phyloP scores from a whole-genome alignment of 2,797 vertebrate species.

The Chaetophractus vellerosus region DNA sequence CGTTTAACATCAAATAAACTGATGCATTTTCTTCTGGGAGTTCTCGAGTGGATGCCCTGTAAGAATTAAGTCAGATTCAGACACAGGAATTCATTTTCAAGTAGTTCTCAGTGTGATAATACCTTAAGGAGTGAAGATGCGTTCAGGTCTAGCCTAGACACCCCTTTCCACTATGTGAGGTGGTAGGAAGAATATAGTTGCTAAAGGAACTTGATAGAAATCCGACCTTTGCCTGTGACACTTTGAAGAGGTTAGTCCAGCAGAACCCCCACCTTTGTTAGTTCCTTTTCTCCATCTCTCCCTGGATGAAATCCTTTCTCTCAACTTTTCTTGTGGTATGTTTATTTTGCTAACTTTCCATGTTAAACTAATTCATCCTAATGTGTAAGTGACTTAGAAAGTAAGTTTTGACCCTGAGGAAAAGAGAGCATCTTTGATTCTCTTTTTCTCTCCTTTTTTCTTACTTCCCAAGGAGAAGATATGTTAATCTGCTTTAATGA shows the following conservation, averaged over 20 bases:
- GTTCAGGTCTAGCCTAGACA: not conserved
- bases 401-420: not conserved
- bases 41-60: not conserved
- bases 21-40: not conserved
- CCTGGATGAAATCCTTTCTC: not conserved
- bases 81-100: not conserved
- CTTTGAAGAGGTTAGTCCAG: not conserved
- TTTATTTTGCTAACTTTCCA: not conserved
- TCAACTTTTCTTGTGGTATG: not conserved
- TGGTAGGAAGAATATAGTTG: not conserved
- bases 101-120: not conserved
- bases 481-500: not conserved
- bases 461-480: not conserved
- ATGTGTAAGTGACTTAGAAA: not conserved
- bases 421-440: not conserved
- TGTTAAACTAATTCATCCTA: not conserved
- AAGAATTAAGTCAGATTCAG: not conserved
- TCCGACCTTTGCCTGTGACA: not conserved
- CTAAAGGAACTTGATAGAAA: not conserved
- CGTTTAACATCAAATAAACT: conserved; percentile 13
- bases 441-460: not conserved
- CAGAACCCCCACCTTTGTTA: not conserved
- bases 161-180: not conserved
- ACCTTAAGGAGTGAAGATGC: not conserved
- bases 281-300: not conserved